phyloP scores from a whole-genome alignment of 1,140 invertebrate species.

The Drosophila saltans region DNA sequence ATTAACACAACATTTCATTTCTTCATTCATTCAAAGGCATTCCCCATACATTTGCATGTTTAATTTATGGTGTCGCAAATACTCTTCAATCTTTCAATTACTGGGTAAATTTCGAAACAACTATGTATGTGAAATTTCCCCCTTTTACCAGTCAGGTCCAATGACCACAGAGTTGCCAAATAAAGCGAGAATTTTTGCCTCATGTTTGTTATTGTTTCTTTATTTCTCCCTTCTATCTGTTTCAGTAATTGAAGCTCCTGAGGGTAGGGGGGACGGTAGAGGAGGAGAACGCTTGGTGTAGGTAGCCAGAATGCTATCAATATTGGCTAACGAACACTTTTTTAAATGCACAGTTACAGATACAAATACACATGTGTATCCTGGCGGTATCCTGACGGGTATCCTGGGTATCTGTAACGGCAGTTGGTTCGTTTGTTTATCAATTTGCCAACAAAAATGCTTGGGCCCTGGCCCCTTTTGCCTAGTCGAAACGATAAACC shows the following conservation, averaged over 20 bases:
- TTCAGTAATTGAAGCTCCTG: slow-evolving; percentile 61
- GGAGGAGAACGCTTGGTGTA: not conserved
- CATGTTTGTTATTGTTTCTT: not conserved
- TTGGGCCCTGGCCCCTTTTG: slow-evolving; percentile 7
- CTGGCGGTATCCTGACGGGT: slow-evolving; percentile 2
- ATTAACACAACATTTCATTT: too few species aligned
- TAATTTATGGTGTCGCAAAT: not conserved
- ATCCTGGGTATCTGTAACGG: slow-evolving; percentile 31
- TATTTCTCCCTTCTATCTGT: not conserved
- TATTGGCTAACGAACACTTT: slow-evolving; percentile 73
- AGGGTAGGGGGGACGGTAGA: not conserved
- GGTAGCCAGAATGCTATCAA: slow-evolving; percentile 61
- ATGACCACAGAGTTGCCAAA: slow-evolving; percentile 46
- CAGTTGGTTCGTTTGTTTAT: slow-evolving; percentile 64
- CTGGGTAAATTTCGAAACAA: slow-evolving; percentile 19
- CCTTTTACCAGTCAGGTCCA: not conserved
- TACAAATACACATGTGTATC: slow-evolving; percentile 34
- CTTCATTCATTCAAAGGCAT: too few species aligned
- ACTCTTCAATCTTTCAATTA: not conserved
- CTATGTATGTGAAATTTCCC: not conserved
- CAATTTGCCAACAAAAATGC: slow-evolving; percentile 59
- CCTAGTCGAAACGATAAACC: slow-evolving; percentile 47
- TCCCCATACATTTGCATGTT: too few species aligned
- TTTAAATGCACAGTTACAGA: slow-evolving; percentile 54
- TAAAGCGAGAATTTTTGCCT: slow-evolving; percentile 34